phyloP scores from a whole-genome alignment of 2,888 invertebrate genomes.

The Oscheius sp. region DNA sequence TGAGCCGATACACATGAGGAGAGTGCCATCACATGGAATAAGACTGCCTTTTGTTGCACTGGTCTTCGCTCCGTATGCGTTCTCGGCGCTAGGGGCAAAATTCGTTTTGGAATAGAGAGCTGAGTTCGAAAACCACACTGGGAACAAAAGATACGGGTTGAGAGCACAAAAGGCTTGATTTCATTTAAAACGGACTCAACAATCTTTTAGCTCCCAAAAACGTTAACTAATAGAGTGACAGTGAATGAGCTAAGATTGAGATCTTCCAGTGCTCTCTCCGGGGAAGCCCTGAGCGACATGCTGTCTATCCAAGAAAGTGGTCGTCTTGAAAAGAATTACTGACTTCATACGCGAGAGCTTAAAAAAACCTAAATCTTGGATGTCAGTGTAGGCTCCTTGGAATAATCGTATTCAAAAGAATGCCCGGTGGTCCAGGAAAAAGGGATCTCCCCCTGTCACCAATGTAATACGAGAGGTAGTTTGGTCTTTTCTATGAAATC shows the following conservation, averaged over 20 bases:
- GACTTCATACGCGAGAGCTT: no score
- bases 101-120: slow-evolving; percentile 3
- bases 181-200: neutral
- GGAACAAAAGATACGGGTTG: neutral
- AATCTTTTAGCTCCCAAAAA: no score
- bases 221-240: slow-evolving; percentile 15
- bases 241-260: slow-evolving; percentile 27
- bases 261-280: slow-evolving; percentile 25
- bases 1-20: slow-evolving; percentile 7
- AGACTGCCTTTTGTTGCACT: slow-evolving; percentile 27
- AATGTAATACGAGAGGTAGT: slow-evolving; percentile 24
- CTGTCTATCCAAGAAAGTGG: slow-evolving; percentile 5
- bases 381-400: no score
- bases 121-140: neutral
- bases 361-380: no score
- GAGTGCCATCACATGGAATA: slow-evolving; percentile 26
- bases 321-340: no score
- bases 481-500: slow-evolving; percentile 24
- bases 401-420: no score
- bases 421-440: no score
- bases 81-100: slow-evolving; percentile 8
- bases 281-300: slow-evolving; percentile 33
- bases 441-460: no score
- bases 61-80: slow-evolving; percentile 32
- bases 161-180: neutral